Conservation (phyloP, 2,888 invertebrate species). For the Chrysotoxum bicinctum region DNA sequence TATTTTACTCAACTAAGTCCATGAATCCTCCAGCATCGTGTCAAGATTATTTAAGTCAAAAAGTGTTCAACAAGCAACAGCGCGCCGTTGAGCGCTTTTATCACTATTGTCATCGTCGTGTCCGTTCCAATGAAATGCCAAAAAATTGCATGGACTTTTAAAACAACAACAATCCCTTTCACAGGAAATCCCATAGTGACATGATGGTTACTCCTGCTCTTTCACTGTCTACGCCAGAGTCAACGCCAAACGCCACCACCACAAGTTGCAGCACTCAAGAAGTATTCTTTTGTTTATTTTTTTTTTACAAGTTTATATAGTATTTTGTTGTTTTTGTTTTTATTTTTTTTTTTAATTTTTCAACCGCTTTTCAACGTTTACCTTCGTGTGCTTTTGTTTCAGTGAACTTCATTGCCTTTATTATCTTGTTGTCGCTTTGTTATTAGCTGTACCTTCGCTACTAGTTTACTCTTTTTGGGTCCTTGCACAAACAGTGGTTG, state of each 20-base stretch:
- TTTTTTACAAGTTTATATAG: conserved; percentile 3
- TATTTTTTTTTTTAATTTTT: conserved; percentile 39
- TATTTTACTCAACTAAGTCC: neutral
- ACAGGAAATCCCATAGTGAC: conserved; percentile 67
- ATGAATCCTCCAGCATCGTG: neutral
- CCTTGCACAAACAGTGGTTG: neutral
- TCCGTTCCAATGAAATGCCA: conserved; percentile 9
- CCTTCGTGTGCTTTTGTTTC: conserved; percentile 58
- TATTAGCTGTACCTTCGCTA: conserved; percentile 59
- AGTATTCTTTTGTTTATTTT: conserved; percentile 36
- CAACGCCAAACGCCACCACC: neutral
- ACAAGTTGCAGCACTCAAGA: conserved; percentile 52
- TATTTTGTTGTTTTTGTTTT: neutral
- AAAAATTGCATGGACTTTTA: conserved; percentile 25
- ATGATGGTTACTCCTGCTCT: conserved; percentile 13
- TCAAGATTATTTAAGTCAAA: conserved; percentile 22
- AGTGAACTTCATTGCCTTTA: conserved; percentile 70
- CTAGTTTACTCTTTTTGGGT: conserved; percentile 30
- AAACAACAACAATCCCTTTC: conserved; percentile 22
- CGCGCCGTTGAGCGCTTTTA: neutral
- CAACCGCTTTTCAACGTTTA: conserved; percentile 49
- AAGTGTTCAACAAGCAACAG: conserved; percentile 24
- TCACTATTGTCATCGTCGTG: neutral
- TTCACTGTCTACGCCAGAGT: conserved; percentile 4
- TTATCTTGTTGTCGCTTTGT: conserved; percentile 71